Evolutionary conservation across 2,797 vertebrate genomes (phyloP).

Genomic region (Danio choprae): DNA sequence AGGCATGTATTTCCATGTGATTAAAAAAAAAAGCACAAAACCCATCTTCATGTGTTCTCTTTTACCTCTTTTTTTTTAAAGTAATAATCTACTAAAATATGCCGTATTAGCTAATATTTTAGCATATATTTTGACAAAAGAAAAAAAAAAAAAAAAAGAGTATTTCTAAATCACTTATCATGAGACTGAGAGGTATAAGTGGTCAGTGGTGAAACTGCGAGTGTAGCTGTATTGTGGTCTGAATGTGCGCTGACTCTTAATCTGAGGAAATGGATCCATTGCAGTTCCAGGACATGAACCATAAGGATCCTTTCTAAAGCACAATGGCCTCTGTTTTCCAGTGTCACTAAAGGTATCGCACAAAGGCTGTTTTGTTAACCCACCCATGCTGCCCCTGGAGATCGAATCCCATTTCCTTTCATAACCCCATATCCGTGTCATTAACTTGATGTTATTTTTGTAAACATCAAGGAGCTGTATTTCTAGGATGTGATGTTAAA

Average conservation of each 20-base stretch:
- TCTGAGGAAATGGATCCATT: conserved; percentile 74
- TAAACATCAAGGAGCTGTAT: conserved; percentile 61
- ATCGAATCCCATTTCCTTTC: conserved; percentile 69
- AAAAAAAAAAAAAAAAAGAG: too few relatives aligned
- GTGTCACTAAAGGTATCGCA: conserved; percentile 75
- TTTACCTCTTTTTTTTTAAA: conserved; percentile 60
- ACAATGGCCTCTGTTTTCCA: conserved; percentile 80
- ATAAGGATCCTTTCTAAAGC: conserved; percentile 78
- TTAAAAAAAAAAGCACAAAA: conserved; percentile 76
- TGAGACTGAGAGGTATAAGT: conserved; percentile 47
- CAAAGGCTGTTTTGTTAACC: conserved; percentile 79
- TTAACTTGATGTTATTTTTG: conserved; percentile 62
- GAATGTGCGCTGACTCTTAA: conserved; percentile 69
- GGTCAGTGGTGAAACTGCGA: conserved; percentile 2
- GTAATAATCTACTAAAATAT: not conserved
- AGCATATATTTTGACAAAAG: not conserved
- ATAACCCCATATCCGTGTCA: conserved; percentile 70
- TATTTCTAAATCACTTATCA: conserved; percentile 55
- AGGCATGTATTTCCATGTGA: conserved; percentile 77
- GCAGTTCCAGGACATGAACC: conserved; percentile 77
- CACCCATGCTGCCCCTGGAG: conserved; percentile 72
- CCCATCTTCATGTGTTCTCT: conserved; percentile 55
- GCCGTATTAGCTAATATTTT: not conserved
- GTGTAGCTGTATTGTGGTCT: conserved; percentile 58
- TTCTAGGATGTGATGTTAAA: not conserved